Evolutionary conservation across 2,797 vertebrate genomes (phyloP).

Genomic region (Pangasius sanitwongsei): DNA sequence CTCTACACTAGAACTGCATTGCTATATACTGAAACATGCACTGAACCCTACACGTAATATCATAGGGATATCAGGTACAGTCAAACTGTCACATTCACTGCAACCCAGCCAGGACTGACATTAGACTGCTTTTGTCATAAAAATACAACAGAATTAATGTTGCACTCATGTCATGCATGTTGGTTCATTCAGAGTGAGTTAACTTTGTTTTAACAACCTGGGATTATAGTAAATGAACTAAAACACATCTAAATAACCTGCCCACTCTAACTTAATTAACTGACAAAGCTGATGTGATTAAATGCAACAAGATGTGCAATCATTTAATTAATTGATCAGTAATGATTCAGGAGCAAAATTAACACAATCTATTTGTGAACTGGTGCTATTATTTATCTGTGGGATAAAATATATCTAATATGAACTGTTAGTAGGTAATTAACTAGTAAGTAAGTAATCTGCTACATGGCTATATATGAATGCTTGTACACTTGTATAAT

Average conservation of each 20-base stretch:
- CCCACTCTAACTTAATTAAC: background rate
- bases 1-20: background rate
- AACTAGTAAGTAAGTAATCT: too few relatives aligned
- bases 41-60: background rate
- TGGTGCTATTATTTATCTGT: background rate
- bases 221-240: background rate
- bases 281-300: background rate
- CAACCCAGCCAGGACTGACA: background rate
- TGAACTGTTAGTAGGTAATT: background rate
- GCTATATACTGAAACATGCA: background rate
- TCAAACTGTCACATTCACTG: background rate
- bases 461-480: background rate
- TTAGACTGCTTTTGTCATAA: background rate
- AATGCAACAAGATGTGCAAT: background rate
- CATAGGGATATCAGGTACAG: background rate
- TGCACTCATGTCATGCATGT: background rate
- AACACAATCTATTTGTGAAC: background rate
- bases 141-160: background rate
- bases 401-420: background rate
- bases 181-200: too few relatives aligned
- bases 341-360: background rate
- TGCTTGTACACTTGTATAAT: background rate
- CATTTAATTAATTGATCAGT: background rate
- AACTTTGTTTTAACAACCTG: background rate
- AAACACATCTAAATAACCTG: background rate